Evolutionary conservation across 2,888 invertebrate species (phyloP).

Genomic region (Standfussiana lucernea): DNA sequence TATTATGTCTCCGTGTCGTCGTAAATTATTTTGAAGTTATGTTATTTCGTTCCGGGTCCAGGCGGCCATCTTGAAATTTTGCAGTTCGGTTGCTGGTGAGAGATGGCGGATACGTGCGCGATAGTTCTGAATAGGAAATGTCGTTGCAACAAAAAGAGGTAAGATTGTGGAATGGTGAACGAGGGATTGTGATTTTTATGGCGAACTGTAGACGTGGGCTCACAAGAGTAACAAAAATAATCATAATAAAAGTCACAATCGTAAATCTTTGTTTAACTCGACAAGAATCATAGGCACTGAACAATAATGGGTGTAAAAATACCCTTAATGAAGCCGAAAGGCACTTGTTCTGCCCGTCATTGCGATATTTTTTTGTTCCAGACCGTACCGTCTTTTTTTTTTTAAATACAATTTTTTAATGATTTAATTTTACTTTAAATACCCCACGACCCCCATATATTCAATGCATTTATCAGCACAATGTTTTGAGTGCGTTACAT

Average conservation of each 20-base stretch:
- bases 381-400: no score
- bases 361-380: no score
- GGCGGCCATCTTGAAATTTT: slow-evolving; percentile 55
- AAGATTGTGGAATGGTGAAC: neutral
- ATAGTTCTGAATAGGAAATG: slow-evolving; percentile 22
- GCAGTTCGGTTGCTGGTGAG: slow-evolving; percentile 19
- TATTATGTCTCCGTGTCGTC: slow-evolving; percentile 61
- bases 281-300: no score
- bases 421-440: no score
- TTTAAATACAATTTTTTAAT: no score
- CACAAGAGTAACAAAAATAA: neutral
- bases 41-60: slow-evolving; percentile 55
- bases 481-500: no score
- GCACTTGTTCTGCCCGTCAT: no score
- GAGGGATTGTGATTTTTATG: neutral
- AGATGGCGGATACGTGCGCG: slow-evolving; percentile 32
- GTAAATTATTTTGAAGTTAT: slow-evolving; percentile 66
- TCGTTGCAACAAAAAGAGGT: slow-evolving; percentile 4
- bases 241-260: neutral
- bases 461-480: no score
- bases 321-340: no score
- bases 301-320: no score
- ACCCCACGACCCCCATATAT: no score
- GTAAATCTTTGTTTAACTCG: no score
- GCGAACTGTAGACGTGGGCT: neutral